Base-by-base conservation (phyloP, 2,888 invertebrate genomes). In the Chrysina gloriosa region DNA sequence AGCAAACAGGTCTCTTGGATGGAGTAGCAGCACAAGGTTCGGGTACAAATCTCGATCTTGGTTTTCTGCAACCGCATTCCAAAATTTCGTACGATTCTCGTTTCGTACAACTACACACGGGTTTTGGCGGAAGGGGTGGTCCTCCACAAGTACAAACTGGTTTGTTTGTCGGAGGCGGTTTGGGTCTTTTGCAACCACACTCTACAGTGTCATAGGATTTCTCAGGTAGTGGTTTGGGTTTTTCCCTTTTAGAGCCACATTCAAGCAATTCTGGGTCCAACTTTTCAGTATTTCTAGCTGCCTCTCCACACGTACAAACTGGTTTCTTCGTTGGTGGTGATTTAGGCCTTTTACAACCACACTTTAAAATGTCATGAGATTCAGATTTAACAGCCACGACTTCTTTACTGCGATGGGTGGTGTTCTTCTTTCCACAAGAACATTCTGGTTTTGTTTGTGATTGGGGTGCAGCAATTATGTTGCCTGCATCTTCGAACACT, bases 11-110 rank as follows among this genome's bases (percentile, higher is more conserved):
- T 16, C 7, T 16, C 7, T 45, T 16, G 9, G 14, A 19, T 45
- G 45, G 16, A 6, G 47, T 2, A n/a, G n/a, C 2, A 11, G 19
- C 1, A 4, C 34, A 1, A 4, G 54, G 16, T 54, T 34, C 3
- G n/a, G 36, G 36, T 6, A n/a, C 4, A 19, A 23, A 34, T 21
- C 9, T 6, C 21, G 23, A 23, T 23, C 21, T 48, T 2, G 25
- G 31, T 19, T 19, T 54, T 1, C 21, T 29, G 9, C 54, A 54
- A 29, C 31, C 52, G 9, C 54, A 54, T 47, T 16, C 19, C n/a
- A 47, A 19, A 29, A 34, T 2, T 34, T 29, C 54, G 34, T 58
- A 39, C 21, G 34, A 21, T n/a, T 58, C 39, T 58, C n/a, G 5
- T 58, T 11, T 9, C 14, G 5, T 7, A n/a, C n/a, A n/a, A n/a